A percentile compares a stretch with the other conserved stretches of the same genome.
These are phyloP conservation scores for Probaryconus sp. DNA, from an alignment of 1,140 invertebrate genomes.

Conservation along the genomic window DNA sequence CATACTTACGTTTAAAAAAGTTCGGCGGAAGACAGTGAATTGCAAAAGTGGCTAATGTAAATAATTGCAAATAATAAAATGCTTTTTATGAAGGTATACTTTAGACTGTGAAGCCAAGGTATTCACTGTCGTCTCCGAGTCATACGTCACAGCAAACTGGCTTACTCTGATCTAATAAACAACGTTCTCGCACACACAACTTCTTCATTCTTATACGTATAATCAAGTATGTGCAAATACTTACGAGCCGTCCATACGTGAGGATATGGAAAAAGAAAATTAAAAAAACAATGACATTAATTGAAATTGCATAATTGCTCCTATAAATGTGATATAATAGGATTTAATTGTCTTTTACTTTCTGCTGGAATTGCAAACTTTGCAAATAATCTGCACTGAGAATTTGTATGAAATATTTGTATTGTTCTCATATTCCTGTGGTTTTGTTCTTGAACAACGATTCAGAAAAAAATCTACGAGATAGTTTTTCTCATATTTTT, in stretches of 20 bases:
- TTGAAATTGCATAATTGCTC: too few species aligned
- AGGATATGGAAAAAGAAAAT: conserved; percentile 21
- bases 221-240: conserved; percentile 21
- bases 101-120: conserved; percentile 65
- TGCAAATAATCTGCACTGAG: too few species aligned
- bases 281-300: conserved; percentile 23
- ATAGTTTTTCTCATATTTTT: too few species aligned
- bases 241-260: background rate
- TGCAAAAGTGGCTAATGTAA: conserved; percentile 23
- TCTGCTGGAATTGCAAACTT: too few species aligned
- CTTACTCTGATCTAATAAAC: conserved; percentile 77
- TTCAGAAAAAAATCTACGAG: too few species aligned
- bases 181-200: conserved; percentile 60
- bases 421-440: too few species aligned
- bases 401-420: too few species aligned
- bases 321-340: too few species aligned
- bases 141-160: conserved; percentile 75
- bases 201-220: conserved; percentile 19
- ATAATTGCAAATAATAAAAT: conserved; percentile 16
- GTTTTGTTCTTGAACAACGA: too few species aligned
- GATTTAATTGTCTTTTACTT: too few species aligned
- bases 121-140: conserved; percentile 65
- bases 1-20: too few species aligned
- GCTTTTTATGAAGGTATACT: conserved; percentile 40
- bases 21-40: too few species aligned